Percentiles rank a stretch among this genome's conserved stretches.
These are phyloP conservation scores for Sclerurus mexicanus DNA, from an alignment of 2,113 vertebrate genomes.

Conservation along the genomic window DNA sequence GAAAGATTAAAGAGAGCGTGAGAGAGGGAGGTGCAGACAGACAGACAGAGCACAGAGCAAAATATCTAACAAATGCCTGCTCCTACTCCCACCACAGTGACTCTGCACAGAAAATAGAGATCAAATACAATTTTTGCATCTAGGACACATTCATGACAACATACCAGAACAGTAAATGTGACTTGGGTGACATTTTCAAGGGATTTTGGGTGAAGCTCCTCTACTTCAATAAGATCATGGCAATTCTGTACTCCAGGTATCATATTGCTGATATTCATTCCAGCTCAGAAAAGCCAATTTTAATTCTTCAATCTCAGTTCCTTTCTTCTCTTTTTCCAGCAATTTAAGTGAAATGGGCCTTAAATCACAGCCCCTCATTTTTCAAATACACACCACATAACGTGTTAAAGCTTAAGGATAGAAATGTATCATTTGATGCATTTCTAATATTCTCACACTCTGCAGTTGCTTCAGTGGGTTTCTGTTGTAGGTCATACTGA, in stretches of 20 bases:
- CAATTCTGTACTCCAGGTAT: neutral
- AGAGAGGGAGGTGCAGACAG: neutral
- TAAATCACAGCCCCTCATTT: neutral
- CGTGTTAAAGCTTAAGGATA: neutral
- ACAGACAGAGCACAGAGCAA: slow-evolving; percentile 13
- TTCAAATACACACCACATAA: neutral
- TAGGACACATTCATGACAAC: neutral
- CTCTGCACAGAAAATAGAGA: slow-evolving; percentile 2
- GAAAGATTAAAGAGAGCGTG: neutral
- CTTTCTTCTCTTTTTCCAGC: neutral
- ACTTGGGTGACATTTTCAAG: neutral
- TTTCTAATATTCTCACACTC: neutral
- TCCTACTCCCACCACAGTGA: slow-evolving; percentile 13
- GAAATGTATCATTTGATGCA: neutral
- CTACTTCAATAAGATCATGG: neutral
- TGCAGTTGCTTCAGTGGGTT: neutral
- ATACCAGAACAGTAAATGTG: neutral
- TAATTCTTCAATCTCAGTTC: neutral
- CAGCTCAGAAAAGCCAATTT: neutral
- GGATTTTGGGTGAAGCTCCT: neutral
- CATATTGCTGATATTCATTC: neutral
- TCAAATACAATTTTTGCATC: slow-evolving; percentile 24
- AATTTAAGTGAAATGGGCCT: neutral
- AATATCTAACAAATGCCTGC: neutral
- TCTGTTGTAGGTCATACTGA: neutral